Base-by-base conservation (phyloP, 30 jellyfish, hydroid and myxozoan genomes). In the Hydractinia echinata region DNA sequence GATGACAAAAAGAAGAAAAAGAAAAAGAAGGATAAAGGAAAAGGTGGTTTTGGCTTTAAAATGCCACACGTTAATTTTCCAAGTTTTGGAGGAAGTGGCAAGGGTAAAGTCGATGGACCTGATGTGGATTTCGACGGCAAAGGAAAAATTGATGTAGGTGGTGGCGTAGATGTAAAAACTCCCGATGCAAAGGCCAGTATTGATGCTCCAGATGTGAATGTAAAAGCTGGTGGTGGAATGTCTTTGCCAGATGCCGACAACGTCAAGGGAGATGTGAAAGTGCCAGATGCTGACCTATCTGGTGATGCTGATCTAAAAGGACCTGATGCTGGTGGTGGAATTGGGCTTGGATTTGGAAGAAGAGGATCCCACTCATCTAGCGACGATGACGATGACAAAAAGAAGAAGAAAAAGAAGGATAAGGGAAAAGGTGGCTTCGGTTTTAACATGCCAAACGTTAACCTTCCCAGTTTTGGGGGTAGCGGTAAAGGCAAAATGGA, bases 341-440 rank as follows among this genome's bases (percentile, higher is more conserved):
- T 53, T 3, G 80, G 76, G 60, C 53, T 60, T 21, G 76, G 60
- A 13, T 1, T 77, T 8, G 85, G 80, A 10, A 60, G 60, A 54
- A 54, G 15, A 54, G 55, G 55, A 19, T 19, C 53, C 53, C 66
- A 39, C 13, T 54, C 85, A 9, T 51, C 61, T 18, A 53, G 18
- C 15, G 85, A 50, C 61, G 83, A 49, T 8, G 70, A 21, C 39
- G 83, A 74, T 48, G 20, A 51, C 3, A 67, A 74, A n/a, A 72
- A 11, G 14, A 56, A 55, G 10, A 50, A 20, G 55, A 71, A 71
- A 6, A 77, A 77, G 53, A 54, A 55, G 51, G 53, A 77, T 30
- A 77, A 77, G 55, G 79, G 60, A 5, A 55, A 60, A 76, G 77
- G 51, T 6, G 85, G 85, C 11, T 77, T 77, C 39, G 85, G 85